Percentiles rank a stretch among this genome's conserved stretches.
phyloP scores from a whole-genome alignment of 2,888 invertebrate species.

The Eremobia ochroleuca region DNA sequence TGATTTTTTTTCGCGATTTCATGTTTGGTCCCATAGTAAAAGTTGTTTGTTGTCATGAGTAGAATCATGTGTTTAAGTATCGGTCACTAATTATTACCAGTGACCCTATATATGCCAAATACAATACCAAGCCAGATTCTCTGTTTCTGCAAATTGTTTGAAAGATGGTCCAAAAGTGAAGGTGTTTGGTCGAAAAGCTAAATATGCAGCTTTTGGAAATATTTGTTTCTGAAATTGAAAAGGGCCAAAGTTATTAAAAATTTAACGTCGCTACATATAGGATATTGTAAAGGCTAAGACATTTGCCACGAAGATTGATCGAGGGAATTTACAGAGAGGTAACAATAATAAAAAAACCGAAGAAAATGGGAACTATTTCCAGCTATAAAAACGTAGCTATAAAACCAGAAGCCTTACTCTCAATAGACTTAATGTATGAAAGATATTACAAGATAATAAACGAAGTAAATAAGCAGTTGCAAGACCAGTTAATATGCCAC shows the following conservation, averaged over 20 bases:
- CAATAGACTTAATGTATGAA: neutral
- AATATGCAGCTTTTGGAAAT: neutral
- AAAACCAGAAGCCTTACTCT: neutral
- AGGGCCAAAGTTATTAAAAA: neutral
- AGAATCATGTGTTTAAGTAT: too few relatives aligned
- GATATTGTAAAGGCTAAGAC: neutral
- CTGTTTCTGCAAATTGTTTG: neutral
- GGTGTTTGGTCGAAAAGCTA: too few relatives aligned
- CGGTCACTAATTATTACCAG: too few relatives aligned
- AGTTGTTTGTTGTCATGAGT: too few relatives aligned
- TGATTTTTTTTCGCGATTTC: too few relatives aligned
- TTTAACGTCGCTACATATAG: neutral
- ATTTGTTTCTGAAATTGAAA: neutral
- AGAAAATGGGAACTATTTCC: too few relatives aligned
- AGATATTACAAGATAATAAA: slow-evolving; percentile 27
- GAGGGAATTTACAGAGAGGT: neutral
- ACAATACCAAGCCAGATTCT: neutral
- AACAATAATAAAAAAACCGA: neutral
- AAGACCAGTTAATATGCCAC: slow-evolving; percentile 45
- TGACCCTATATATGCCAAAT: too few relatives aligned
- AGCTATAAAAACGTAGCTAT: neutral
- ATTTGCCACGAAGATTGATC: neutral
- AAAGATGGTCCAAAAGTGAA: neutral
- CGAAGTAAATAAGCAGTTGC: slow-evolving; percentile 33
- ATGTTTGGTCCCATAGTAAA: too few relatives aligned